Conservation (phyloP, 2,113 vertebrate species). For the Zosterops japonicus region DNA sequence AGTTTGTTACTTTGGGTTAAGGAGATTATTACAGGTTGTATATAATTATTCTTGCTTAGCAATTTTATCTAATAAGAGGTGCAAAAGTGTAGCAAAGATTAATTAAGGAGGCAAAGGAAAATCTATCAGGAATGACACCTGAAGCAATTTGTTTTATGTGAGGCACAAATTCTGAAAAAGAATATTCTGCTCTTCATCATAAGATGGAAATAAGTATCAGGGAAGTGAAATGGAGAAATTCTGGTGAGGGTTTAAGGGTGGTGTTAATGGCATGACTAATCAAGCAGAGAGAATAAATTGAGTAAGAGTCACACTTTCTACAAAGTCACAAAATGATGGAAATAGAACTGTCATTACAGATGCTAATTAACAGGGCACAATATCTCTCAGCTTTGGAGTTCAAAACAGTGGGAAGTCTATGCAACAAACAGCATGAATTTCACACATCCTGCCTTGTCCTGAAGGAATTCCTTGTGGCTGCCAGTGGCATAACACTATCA, state of each 20-base stretch:
- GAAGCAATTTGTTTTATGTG: background rate
- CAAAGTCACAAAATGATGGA: background rate
- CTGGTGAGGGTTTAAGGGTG: background rate
- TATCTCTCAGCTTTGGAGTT: background rate
- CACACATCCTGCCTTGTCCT: background rate
- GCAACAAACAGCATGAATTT: background rate
- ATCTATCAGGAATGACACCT: background rate
- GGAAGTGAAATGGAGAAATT: background rate
- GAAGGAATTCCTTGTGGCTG: background rate
- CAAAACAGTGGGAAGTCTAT: background rate
- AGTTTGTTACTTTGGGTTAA: conserved; percentile 23
- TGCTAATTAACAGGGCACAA: background rate
- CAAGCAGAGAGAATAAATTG: background rate
- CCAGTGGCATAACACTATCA: background rate
- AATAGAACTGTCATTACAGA: background rate
- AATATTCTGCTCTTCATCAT: background rate
- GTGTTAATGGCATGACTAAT: background rate
- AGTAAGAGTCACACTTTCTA: background rate
- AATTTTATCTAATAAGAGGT: background rate
- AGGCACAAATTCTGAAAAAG: background rate
- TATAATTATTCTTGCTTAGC: background rate
- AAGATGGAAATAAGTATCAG: background rate
- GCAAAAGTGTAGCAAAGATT: background rate
- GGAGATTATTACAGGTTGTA: background rate
- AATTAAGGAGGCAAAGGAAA: background rate